Evolutionary conservation across 2,888 invertebrate species (phyloP).

Genomic region (Pseudococcus longispinus): DNA sequence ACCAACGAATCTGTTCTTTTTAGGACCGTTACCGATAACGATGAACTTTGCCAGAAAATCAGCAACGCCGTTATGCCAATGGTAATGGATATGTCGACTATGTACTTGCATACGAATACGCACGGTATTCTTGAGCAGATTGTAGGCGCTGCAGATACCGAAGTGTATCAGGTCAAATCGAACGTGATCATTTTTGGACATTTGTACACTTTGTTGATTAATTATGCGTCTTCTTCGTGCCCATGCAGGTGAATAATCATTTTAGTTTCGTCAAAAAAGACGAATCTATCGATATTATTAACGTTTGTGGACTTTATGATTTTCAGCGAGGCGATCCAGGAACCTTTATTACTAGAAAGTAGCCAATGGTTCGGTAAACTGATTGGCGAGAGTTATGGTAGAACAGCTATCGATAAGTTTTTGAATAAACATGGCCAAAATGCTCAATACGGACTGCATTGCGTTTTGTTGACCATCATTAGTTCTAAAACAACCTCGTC

Average conservation of each 20-base stretch:
- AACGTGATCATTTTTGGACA: slow-evolving; percentile 71
- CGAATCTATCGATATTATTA: background rate
- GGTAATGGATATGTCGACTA: slow-evolving; percentile 78
- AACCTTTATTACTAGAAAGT: slow-evolving; percentile 61
- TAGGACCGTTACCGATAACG: slow-evolving; percentile 68
- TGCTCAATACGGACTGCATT: slow-evolving; percentile 74
- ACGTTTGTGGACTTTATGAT: background rate
- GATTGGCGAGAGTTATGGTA: slow-evolving; percentile 80
- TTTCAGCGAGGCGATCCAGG: slow-evolving; percentile 44
- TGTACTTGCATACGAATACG: slow-evolving; percentile 73
- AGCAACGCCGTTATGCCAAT: slow-evolving; percentile 77
- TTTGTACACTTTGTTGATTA: slow-evolving; percentile 73
- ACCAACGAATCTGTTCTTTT: background rate
- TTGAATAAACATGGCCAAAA: slow-evolving; percentile 67
- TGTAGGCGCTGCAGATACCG: slow-evolving; percentile 53
- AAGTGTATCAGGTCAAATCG: slow-evolving; percentile 52
- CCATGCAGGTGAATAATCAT: slow-evolving; percentile 57
- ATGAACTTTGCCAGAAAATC: slow-evolving; percentile 69
- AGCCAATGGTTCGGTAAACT: slow-evolving; percentile 86
- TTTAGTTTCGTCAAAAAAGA: background rate
- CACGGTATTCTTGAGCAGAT: slow-evolving; percentile 70
- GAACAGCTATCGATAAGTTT: slow-evolving; percentile 82
- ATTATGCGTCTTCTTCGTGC: slow-evolving; percentile 65
- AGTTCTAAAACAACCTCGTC: slow-evolving; percentile 72
- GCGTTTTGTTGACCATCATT: slow-evolving; percentile 81